Conservation (phyloP, 2,113 vertebrate genomes). For the Strix aluco region DNA sequence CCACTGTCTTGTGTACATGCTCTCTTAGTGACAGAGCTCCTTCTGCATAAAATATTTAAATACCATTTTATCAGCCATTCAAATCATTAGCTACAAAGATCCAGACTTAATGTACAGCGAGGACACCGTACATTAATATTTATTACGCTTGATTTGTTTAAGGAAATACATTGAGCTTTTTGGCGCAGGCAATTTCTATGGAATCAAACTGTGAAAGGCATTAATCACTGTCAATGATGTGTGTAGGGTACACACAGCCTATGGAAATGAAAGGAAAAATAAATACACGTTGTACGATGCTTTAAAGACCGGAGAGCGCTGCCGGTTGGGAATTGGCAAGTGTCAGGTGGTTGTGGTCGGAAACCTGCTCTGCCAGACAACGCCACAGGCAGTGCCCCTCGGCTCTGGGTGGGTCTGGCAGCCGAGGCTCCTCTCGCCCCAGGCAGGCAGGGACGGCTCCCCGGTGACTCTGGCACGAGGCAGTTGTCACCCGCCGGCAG, state of each 20-base stretch:
- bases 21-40: neutral
- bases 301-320: neutral
- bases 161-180: slow-evolving; percentile 34
- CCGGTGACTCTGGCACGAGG: no score
- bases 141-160: slow-evolving; percentile 66
- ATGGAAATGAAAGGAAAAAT: neutral
- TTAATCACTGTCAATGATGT: neutral
- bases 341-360: neutral
- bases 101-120: neutral
- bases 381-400: neutral
- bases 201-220: slow-evolving; percentile 33
- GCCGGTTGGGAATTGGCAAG: neutral
- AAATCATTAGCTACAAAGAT: slow-evolving; percentile 39
- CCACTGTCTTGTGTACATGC: accelerated
- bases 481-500: accelerated
- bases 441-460: no score
- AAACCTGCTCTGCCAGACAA: neutral
- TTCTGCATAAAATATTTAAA: slow-evolving; percentile 43
- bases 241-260: slow-evolving; percentile 16
- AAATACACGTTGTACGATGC: neutral
- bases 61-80: slow-evolving; percentile 33
- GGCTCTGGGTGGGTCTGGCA: neutral
- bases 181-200: neutral
- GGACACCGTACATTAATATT: slow-evolving; percentile 67
- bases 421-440: no score